Conservation (phyloP, 1,140 invertebrate species). For the Hormaphis cornu region DNA sequence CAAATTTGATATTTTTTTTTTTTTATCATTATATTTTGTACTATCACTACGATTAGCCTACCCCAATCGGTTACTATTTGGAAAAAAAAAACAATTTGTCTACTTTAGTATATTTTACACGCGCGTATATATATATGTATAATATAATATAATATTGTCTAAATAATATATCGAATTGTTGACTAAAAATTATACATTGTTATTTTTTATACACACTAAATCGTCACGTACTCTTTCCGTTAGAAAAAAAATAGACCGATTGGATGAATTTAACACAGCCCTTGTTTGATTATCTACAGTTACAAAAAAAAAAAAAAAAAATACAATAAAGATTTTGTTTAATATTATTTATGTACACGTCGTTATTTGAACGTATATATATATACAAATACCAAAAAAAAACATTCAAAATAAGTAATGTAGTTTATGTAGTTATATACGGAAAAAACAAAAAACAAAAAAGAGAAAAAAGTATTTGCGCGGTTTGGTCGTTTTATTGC, state of each 20-base stretch:
- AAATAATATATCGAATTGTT: no score
- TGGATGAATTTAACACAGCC: slow-evolving; percentile 32
- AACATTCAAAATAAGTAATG: no score
- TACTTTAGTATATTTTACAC: no score
- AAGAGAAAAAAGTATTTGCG: slow-evolving; percentile 9
- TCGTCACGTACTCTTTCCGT: slow-evolving; percentile 8
- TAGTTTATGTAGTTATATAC: no score
- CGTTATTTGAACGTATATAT: neutral
- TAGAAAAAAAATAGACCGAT: slow-evolving; percentile 25
- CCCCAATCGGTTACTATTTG: slow-evolving; percentile 6
- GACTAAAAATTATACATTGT: no score
- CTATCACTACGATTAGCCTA: slow-evolving; percentile 21
- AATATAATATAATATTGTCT: neutral
- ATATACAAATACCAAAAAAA: neutral
- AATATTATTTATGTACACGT: slow-evolving; percentile 16
- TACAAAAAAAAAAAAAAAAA: slow-evolving; percentile 9
- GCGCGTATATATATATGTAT: neutral
- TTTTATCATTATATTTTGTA: no score
- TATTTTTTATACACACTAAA: no score
- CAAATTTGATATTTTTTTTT: neutral
- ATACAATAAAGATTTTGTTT: neutral
- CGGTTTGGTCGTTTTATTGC: slow-evolving; percentile 22
- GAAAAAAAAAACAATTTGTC: no score
- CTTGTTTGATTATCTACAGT: slow-evolving; percentile 32
- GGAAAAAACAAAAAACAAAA: neutral